Evolutionary conservation across 2,888 invertebrate genomes (phyloP), one percentile per base, ranked within the genome.

Genomic region (Tetrapedia diversipes): DNA sequence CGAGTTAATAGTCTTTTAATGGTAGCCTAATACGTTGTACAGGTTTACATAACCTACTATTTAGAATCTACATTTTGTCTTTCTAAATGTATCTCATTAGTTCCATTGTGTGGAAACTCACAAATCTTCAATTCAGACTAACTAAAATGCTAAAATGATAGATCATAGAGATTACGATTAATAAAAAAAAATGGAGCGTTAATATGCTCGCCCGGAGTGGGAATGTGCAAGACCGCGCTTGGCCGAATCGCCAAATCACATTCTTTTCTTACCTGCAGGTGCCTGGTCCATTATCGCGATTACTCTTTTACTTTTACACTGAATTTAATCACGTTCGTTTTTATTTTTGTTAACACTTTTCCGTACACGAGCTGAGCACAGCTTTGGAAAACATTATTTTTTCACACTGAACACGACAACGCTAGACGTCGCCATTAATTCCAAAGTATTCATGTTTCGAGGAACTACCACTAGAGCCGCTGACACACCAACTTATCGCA

Each of bases 281-380:
- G 90, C 91, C 81, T 91, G 91, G 81, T 91, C 91, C 91, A 91
- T 91, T 85, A 86, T 87, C 71, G 51, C 61, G 75, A 70, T 41
- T 68, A 65, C 67, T 83, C 43, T 66, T 68, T 68, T 64, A 65
- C 32, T 70, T 61, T 75, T n/a, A 59, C 76, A 65, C 71, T 16
- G 65, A 77, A 67, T 75, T 61, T n/a, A 41, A 59, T 56, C 54
- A 19, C 54, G 65, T 77, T 51, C n/a, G 32, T 68, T 78, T 81
- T 37, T 67, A 70, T 10, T 75, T 54, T 56, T 16, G 72, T 59
- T 66, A 61, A 67, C 56, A 54, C 53, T 68, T 70, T 57, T 54
- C 59, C 60, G 70, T 76, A 45, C 49, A 79, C 61, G 49, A 79
- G 73, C 74, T 75, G 56, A 67, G 56, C 69, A 73, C 74, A 39